Percentiles rank a stretch among this genome's conserved stretches.
These are phyloP conservation scores for Caenorhabditis panamensis DNA, from an alignment of 2,888 invertebrate genomes.

Conservation along the genomic window DNA sequence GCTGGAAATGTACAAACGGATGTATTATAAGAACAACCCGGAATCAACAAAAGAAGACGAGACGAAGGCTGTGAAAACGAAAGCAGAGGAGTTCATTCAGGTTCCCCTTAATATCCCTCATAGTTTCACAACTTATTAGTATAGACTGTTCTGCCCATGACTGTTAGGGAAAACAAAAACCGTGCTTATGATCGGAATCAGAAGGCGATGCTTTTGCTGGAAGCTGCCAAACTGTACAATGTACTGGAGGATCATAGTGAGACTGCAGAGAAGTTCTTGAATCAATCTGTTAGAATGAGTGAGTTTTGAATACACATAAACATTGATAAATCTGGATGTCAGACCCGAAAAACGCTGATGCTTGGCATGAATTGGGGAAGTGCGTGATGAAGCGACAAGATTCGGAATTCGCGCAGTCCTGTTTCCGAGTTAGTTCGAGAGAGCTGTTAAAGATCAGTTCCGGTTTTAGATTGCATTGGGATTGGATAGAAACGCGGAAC, in stretches of 20 bases:
- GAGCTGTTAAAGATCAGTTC: too few relatives aligned
- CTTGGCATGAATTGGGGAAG: conserved; percentile 51
- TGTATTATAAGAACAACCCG: conserved; percentile 36
- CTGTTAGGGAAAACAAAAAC: background rate
- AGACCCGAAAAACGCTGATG: conserved; percentile 43
- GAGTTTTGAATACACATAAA: background rate
- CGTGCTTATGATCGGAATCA: conserved; percentile 38
- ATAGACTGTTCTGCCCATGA: conserved; percentile 15
- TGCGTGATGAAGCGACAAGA: conserved; percentile 46
- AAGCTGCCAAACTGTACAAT: conserved; percentile 39
- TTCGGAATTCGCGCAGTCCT: conserved; percentile 24
- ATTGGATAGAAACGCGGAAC: conserved; percentile 19
- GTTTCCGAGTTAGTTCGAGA: conserved; percentile 33
- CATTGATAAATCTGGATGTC: background rate
- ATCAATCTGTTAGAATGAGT: conserved; percentile 38
- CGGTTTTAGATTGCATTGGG: conserved; percentile 31
- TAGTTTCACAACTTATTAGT: background rate
- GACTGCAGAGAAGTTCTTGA: conserved; percentile 33
- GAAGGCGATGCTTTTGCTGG: conserved; percentile 17
- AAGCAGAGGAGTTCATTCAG: conserved; percentile 32
- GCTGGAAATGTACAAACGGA: conserved; percentile 30
- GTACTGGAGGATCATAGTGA: conserved; percentile 32
- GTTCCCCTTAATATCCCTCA: background rate
- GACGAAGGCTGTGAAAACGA: conserved; percentile 7
- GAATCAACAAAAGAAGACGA: conserved; percentile 36